Evolutionary conservation across 2,113 vertebrate genomes (phyloP), one percentile per base, ranked within the genome.

Genomic region (Paraplagusia blochii): DNA sequence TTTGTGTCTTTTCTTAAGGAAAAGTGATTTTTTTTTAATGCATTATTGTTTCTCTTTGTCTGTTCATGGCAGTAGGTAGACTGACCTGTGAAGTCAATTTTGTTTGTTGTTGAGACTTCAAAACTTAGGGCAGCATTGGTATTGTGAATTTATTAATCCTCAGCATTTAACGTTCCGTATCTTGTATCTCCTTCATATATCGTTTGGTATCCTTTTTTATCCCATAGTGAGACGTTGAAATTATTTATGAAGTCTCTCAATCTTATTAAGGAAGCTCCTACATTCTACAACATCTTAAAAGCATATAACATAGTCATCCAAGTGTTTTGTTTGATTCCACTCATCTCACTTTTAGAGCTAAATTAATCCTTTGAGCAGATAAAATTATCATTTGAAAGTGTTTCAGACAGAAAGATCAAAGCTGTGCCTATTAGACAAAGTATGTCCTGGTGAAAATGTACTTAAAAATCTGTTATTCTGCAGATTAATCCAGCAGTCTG

Each of bases 371-470:
- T 46, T 56, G 62, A 75, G 51, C 51, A 38, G 58, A 36, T 19
- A 4, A 53, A 80, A 82, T 63, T 19, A 80, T 78, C 35, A 74
- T 79, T 51, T 72, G 12, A 80, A 76, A 62, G 61, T 49, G 46
- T 40, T 39, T 75, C 56, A 60, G 40, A 44, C 9, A 71, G 49
- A 19, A 76, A 78, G n/a, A 71, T 74, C 57, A 75, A 70, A 71
- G 53, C 46, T 49, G 8, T 2, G 33, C 51, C 18, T 43, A 40
- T 13, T 51, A 18, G 52, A 57, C 22, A 29, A 29, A 29, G 22
- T 29, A 29, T 6, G 22, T 29, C 22, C 6, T 2, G 22, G 22
- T 2, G 22, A 33, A 57, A 29, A 59, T 15, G 42, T 14, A 0
- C 15, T 40, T 16, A 18, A 69, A 52, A 57, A 64, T 55, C 8